These are phyloP conservation scores for Prenolepis imparis DNA, from an alignment of 2,888 invertebrate genomes.

Conservation along the genomic window DNA sequence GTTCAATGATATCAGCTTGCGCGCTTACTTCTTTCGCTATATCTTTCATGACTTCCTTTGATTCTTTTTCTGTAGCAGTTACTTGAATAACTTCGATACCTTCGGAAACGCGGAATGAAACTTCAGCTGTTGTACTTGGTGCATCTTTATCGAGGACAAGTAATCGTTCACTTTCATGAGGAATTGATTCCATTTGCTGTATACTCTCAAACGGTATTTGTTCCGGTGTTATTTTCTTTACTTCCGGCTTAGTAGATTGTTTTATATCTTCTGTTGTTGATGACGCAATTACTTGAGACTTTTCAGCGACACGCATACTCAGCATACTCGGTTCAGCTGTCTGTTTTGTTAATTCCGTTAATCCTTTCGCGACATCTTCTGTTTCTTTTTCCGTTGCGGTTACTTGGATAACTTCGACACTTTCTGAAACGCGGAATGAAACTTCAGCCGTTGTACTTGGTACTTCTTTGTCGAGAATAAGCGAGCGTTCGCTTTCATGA, in stretches of 20 bases:
- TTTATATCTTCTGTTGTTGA: slow-evolving; percentile 78
- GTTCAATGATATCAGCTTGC: slow-evolving; percentile 85
- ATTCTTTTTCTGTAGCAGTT: slow-evolving; percentile 83
- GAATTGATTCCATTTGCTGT: slow-evolving; percentile 81
- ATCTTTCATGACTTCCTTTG: slow-evolving; percentile 84
- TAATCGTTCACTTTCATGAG: slow-evolving; percentile 79
- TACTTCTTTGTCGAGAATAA: slow-evolving; percentile 69
- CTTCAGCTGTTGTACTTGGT: slow-evolving; percentile 76
- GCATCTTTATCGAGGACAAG: slow-evolving; percentile 70
- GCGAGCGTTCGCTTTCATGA: slow-evolving; percentile 58
- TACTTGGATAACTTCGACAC: slow-evolving; percentile 85
- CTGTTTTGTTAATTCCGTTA: background rate
- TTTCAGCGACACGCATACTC: slow-evolving; percentile 67
- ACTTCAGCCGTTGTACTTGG: slow-evolving; percentile 78
- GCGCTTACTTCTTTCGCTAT: slow-evolving; percentile 86
- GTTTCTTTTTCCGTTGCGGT: slow-evolving; percentile 67
- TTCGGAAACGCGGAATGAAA: slow-evolving; percentile 81
- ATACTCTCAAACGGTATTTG: slow-evolving; percentile 86
- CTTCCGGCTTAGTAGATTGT: slow-evolving; percentile 74
- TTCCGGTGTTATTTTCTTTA: slow-evolving; percentile 82
- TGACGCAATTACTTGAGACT: slow-evolving; percentile 71
- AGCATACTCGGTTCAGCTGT: slow-evolving; percentile 62
- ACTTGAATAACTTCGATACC: slow-evolving; percentile 85
- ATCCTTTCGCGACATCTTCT: background rate
- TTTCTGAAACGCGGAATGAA: slow-evolving; percentile 81